Percentiles rank a stretch among this genome's conserved stretches.
These are phyloP conservation scores for Phytoseiulus persimilis DNA, from an alignment of 2,888 invertebrate genomes.

Conservation along the genomic window DNA sequence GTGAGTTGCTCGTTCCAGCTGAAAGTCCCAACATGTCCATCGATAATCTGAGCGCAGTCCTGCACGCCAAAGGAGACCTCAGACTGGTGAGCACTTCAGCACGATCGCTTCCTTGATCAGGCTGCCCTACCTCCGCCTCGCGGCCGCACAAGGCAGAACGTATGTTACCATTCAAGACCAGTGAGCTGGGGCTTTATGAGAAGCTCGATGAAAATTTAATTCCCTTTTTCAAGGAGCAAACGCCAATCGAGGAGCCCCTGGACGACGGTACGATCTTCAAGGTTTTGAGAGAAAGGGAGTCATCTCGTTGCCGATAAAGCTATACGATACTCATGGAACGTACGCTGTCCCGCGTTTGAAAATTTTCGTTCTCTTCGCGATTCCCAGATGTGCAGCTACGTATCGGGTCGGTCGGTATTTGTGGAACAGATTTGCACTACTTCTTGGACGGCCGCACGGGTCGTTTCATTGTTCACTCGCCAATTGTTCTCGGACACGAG, in stretches of 20 bases:
- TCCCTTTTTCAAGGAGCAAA: conserved; percentile 11
- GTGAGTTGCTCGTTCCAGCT: neutral
- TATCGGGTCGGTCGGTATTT: conserved; percentile 41
- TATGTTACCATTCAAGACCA: too few species aligned
- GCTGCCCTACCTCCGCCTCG: too few species aligned
- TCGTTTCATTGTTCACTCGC: conserved; percentile 40
- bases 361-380: neutral
- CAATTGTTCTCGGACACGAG: conserved; percentile 43
- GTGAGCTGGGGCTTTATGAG: too few species aligned
- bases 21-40: neutral
- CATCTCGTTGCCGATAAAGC: too few species aligned
- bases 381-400: conserved; percentile 41
- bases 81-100: conserved; percentile 47
- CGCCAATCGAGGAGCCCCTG: neutral
- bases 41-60: conserved; percentile 48
- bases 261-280: conserved; percentile 19
- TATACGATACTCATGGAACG: neutral
- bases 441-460: conserved; percentile 41
- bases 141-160: too few species aligned
- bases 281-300: neutral
- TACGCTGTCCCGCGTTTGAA: neutral
- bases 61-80: conserved; percentile 48
- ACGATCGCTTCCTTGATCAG: too few species aligned
- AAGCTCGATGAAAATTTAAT: neutral
- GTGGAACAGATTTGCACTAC: conserved; percentile 42